Evolutionary conservation across 2,888 invertebrate species (phyloP).

Genomic region (Sericinus montela): DNA sequence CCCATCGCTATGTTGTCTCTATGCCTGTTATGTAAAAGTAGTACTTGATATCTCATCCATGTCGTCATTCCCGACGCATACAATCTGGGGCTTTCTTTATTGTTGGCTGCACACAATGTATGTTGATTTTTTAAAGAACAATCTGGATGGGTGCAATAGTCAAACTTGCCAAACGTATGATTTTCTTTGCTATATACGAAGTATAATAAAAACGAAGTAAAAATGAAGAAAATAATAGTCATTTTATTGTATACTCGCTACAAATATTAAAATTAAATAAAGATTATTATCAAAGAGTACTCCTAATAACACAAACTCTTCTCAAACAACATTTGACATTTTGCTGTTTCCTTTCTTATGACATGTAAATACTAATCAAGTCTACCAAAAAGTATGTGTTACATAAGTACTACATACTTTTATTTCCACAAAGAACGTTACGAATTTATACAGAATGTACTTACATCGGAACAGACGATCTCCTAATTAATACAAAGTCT

Average conservation of each 20-base stretch:
- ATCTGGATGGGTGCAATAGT: constrained; percentile 64
- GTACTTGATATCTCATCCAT: constrained; percentile 68
- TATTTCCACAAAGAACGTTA: too few relatives aligned
- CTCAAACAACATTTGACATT: too few relatives aligned
- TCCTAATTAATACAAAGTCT: too few relatives aligned
- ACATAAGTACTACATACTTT: too few relatives aligned
- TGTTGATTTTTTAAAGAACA: constrained; percentile 66
- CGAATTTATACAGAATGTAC: too few relatives aligned
- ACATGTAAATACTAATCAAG: too few relatives aligned
- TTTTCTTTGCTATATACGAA: constrained; percentile 28
- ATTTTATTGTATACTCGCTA: constrained; percentile 26
- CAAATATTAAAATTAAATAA: constrained; percentile 8
- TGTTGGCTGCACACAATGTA: constrained; percentile 55
- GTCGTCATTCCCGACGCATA: constrained; percentile 67
- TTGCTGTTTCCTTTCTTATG: too few relatives aligned
- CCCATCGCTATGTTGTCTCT: constrained; percentile 71
- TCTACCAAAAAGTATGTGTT: too few relatives aligned
- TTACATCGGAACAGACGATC: too few relatives aligned
- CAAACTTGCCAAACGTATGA: constrained; percentile 21
- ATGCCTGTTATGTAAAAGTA: constrained; percentile 65
- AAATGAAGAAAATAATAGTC: constrained; percentile 40
- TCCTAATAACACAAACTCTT: background rate
- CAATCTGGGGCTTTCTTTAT: constrained; percentile 54
- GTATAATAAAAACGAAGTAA: constrained; percentile 34
- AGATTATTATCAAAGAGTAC: constrained; percentile 7